These are phyloP conservation scores for Sebastes matsubarae DNA, from an alignment of 2,797 vertebrate species.

Conservation along the genomic window DNA sequence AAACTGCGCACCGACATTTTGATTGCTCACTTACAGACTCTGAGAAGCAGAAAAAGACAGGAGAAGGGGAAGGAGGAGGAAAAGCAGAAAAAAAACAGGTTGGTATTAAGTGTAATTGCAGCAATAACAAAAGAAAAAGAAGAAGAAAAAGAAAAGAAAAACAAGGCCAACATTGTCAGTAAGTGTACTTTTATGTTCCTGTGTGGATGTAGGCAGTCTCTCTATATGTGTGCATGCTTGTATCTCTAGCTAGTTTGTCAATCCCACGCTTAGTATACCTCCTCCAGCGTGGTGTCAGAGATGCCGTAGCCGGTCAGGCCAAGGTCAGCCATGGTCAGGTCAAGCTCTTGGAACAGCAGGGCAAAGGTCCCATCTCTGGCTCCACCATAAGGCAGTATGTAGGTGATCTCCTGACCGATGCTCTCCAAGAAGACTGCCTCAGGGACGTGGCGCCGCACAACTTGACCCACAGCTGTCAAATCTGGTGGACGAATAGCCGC, in stretches of 20 bases:
- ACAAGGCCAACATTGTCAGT: not conserved
- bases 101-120: not conserved
- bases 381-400: slow-evolving; percentile 90
- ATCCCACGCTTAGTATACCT: slow-evolving; percentile 79
- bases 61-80: not conserved
- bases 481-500: slow-evolving; percentile 41
- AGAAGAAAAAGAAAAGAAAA: not conserved
- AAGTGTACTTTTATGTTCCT: not conserved
- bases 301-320: slow-evolving; percentile 96
- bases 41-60: not conserved
- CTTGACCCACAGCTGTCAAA: slow-evolving; percentile 69
- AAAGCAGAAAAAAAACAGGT: not conserved
- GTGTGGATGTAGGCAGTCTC: not conserved
- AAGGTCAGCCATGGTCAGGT: slow-evolving; percentile 87
- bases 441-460: slow-evolving; percentile 89
- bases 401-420: slow-evolving; percentile 95
- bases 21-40: not conserved
- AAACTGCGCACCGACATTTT: not conserved
- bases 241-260: not conserved
- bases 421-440: slow-evolving; percentile 92
- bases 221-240: not conserved
- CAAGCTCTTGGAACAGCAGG: slow-evolving; percentile 92
- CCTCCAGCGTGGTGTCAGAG: slow-evolving; percentile 96
- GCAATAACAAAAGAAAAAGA: not conserved
- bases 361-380: slow-evolving; percentile 93